A percentile compares a stretch with the other conserved stretches of the same genome.
phyloP scores from a whole-genome alignment of 2,797 vertebrate genomes.

The Phoebastria nigripes region DNA sequence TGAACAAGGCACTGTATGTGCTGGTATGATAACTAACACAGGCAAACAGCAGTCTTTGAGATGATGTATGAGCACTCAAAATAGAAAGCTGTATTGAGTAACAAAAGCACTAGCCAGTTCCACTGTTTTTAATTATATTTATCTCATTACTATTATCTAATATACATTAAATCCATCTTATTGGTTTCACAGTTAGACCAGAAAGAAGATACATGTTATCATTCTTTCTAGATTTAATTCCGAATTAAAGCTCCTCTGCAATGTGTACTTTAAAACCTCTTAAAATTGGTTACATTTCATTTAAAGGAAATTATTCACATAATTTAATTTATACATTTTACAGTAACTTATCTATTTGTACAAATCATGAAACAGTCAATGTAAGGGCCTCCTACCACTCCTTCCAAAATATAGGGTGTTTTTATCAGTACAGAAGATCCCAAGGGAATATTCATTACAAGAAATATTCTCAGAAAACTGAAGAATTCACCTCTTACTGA shows the following conservation, averaged over 20 bases:
- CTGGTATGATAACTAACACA: background rate
- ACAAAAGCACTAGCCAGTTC: background rate
- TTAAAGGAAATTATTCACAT: background rate
- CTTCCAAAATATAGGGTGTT: background rate
- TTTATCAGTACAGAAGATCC: background rate
- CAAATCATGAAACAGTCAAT: background rate
- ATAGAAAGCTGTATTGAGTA: rapidly evolving
- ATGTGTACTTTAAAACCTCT: rapidly evolving
- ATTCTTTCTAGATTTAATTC: background rate
- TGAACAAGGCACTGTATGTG: background rate
- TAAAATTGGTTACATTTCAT: background rate
- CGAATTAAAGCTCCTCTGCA: background rate
- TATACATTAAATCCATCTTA: background rate
- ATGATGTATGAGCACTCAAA: background rate
- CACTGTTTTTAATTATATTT: background rate
- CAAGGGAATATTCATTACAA: background rate
- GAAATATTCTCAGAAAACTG: background rate
- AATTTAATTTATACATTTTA: background rate
- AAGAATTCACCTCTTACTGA: background rate
- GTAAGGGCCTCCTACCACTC: background rate
- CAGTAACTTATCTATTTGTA: background rate
- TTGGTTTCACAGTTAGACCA: background rate
- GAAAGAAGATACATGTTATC: background rate
- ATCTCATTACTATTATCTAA: background rate
- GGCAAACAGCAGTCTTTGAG: background rate